Percentiles rank a stretch among this genome's conserved stretches.
These are phyloP conservation scores for Spodoptera picta DNA, from an alignment of 2,888 invertebrate species.

Conservation along the genomic window DNA sequence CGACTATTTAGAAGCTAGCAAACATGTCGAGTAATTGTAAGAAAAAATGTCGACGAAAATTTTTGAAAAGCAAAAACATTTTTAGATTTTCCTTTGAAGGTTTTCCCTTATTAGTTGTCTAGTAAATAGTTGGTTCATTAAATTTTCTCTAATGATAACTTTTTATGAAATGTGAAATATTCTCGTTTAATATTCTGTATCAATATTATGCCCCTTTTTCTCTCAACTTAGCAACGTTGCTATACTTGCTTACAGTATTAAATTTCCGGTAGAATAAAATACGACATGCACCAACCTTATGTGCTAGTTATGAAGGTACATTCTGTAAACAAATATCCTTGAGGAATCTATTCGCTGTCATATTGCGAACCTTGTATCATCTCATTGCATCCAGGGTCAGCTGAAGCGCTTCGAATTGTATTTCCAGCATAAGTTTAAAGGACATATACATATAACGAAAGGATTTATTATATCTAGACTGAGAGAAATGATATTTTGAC, in stretches of 20 bases:
- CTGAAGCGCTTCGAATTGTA: constrained; percentile 32
- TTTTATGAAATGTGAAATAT: constrained; percentile 4
- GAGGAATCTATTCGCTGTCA: constrained; percentile 20
- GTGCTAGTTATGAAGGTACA: constrained; percentile 20
- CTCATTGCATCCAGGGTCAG: constrained; percentile 33
- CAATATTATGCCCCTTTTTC: constrained; percentile 15
- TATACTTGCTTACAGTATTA: constrained; percentile 25
- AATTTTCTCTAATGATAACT: not conserved
- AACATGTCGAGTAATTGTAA: not conserved
- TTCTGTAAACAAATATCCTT: constrained; percentile 26
- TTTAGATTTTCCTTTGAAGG: too few relatives aligned
- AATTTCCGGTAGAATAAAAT: constrained; percentile 29
- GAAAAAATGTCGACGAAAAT: too few relatives aligned
- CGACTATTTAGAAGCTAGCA: constrained; percentile 1
- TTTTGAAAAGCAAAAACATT: too few relatives aligned
- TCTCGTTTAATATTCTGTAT: constrained; percentile 6
- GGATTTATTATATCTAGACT: too few relatives aligned
- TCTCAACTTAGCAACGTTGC: constrained; percentile 10
- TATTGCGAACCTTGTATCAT: constrained; percentile 26
- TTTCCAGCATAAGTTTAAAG: constrained; percentile 38
- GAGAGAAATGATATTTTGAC: too few relatives aligned
- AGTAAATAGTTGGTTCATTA: not conserved
- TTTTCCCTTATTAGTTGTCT: too few relatives aligned
- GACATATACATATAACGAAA: not conserved
- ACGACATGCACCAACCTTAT: constrained; percentile 12